Base-by-base conservation (phyloP, 2,888 invertebrate genomes). In the Drosophila quinaria region DNA sequence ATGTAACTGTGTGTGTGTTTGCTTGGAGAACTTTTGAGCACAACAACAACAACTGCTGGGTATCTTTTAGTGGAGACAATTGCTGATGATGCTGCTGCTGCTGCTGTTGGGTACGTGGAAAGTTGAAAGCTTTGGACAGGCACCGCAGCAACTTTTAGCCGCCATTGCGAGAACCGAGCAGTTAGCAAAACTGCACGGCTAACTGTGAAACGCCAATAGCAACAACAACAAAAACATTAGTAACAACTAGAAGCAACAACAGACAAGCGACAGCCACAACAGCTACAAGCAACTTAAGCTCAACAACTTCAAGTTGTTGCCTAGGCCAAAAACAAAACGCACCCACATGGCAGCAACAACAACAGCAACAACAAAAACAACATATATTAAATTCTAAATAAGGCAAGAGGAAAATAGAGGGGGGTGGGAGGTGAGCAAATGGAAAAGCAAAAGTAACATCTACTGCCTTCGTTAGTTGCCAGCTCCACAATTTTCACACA, bases 141-240 rank as follows among this genome's bases (percentile, higher is more conserved):
- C 64, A 85, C 61, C 73, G 65, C 88, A 81, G 67, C 74, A 89
- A 84, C 71, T 89, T 87, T 89, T 70, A 47, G 64, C 56, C 59
- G 47, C 25, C 19, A 42, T 49, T 58, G 59, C 62, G 56, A 77
- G 56, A 39, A 63, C 46, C 61, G 63, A 82, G 80, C 89, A 66
- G 89, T 68, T 68, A 72, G 75, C 70, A 89, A 89, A 89, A 89
- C 89, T 89, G 85, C 85, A 84, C 66, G 78, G 85, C 85, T 68
- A 84, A 89, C 84, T 89, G 84, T 75, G 73, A 89, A 83, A 60
- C 73, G 64, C 50, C 67, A 67, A 44, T 17, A 54, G n/a, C 61
- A 60, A 13, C 65, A 74, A 22, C 50, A 64, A 56, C 31, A 41
- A 19, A 47, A 52, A 15, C 61, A 74, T 19, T 49, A 74, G 41